A percentile compares a stretch with the other conserved stretches of the same genome.
These are phyloP conservation scores for Chaetops frenatus DNA, from an alignment of 2,113 vertebrate species.

Conservation along the genomic window DNA sequence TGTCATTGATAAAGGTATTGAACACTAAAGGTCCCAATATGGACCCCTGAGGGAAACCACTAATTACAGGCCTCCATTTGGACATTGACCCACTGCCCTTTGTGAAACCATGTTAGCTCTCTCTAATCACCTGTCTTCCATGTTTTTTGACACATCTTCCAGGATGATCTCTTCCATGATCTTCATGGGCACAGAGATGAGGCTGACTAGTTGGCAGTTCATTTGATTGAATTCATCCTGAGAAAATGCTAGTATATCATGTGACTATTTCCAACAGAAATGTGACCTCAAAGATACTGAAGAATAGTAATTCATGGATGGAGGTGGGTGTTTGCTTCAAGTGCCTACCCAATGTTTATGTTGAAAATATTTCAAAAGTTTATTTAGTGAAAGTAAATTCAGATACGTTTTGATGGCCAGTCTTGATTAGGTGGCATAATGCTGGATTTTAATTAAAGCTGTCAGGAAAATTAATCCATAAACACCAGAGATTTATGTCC, in stretches of 20 bases:
- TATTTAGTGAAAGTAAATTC: neutral
- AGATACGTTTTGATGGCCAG: neutral
- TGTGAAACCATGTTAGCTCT: neutral
- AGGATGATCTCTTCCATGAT: neutral
- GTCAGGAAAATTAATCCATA: neutral
- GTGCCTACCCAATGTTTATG: neutral
- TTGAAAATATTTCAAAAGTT: neutral
- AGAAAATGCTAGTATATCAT: neutral
- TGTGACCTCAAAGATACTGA: neutral
- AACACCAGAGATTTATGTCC: too few species aligned
- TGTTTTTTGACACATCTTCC: neutral
- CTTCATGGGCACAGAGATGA: neutral
- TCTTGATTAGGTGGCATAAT: neutral
- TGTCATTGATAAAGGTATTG: neutral
- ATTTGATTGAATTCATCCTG: neutral
- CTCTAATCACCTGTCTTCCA: neutral
- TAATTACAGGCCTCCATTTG: neutral
- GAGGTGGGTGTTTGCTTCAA: neutral
- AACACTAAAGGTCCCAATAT: neutral
- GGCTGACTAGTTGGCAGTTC: neutral
- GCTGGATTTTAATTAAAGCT: neutral
- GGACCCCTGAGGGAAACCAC: neutral
- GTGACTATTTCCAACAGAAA: neutral
- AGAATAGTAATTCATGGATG: neutral
- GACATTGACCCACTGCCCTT: neutral